Percentiles rank a stretch among this genome's conserved stretches.
phyloP scores from a whole-genome alignment of 2,888 invertebrate species.

The Plebejus melissa region DNA sequence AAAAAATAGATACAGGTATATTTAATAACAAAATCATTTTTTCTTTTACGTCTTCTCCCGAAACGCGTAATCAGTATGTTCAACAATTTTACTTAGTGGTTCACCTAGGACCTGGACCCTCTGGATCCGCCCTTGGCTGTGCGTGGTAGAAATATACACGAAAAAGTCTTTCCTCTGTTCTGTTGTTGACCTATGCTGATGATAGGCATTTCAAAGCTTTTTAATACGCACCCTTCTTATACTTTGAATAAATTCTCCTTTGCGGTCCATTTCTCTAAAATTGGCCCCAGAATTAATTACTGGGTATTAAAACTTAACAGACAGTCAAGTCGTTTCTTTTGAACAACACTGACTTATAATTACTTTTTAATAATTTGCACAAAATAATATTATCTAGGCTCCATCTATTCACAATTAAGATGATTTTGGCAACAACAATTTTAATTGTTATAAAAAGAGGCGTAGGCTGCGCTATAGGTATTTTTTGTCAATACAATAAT shows the following conservation, averaged over 20 bases:
- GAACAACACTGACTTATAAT: conserved; percentile 1
- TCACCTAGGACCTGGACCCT: too few species aligned
- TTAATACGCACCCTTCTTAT: neutral
- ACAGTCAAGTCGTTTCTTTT: conserved; percentile 7
- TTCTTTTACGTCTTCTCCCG: too few species aligned
- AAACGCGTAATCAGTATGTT: too few species aligned
- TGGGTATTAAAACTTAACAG: conserved; percentile 14
- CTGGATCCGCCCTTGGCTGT: too few species aligned
- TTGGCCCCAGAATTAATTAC: neutral
- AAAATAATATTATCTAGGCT: neutral
- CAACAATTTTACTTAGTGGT: too few species aligned
- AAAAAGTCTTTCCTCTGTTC: neutral
- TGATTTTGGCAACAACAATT: neutral
- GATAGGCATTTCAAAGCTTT: conserved; percentile 1
- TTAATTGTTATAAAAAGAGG: neutral
- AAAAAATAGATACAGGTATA: too few species aligned
- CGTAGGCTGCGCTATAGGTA: neutral
- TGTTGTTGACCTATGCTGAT: neutral
- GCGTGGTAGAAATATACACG: too few species aligned
- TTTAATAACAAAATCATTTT: too few species aligned
- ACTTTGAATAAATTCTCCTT: neutral
- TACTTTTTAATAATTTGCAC: conserved; percentile 11
- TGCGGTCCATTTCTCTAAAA: neutral
- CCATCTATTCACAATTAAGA: neutral
- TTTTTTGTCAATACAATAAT: too few species aligned